These are phyloP conservation scores for sheep (Ovis aries) DNA, from an alignment of 2,113 vertebrate genomes.

Conservation along the genomic window ARS-UI_Ramb_v3.0 NC_056054.1:113367501-113368000, in stretches of 20 bases:
- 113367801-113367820: not conserved
- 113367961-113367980: not conserved
- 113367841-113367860: not conserved
- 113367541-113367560: not conserved
- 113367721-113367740: not conserved
- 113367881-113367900: not conserved
- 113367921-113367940: not conserved
- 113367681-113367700: not conserved
- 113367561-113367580: not conserved
- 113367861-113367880: not conserved
- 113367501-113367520: not conserved
- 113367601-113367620: not conserved
- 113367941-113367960: not conserved
- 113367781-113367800: not conserved
- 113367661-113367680: not conserved
- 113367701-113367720: not conserved
- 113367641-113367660: not conserved
- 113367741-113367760: not conserved
- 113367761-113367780: not conserved
- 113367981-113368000: not conserved
- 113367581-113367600: not conserved
- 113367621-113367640: not conserved
- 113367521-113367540: not conserved
- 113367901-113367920: not conserved
- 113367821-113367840: not conserved